Percentiles rank a stretch among this genome's conserved stretches.
Conservation (phyloP, 1,140 invertebrate species). For the Patella vulgata region DNA sequence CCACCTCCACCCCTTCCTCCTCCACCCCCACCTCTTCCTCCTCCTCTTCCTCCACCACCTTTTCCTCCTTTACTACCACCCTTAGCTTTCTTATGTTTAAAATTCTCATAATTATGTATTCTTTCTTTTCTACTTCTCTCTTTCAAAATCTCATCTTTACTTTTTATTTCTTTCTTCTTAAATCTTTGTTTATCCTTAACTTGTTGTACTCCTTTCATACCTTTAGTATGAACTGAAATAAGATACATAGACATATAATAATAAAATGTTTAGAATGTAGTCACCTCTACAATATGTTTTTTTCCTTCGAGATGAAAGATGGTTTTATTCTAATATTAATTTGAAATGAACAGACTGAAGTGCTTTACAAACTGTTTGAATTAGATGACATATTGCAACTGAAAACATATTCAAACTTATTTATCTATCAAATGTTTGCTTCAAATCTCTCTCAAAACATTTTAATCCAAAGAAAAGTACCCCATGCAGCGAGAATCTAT, state of each 20-base stretch:
- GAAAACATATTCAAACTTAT: too few species aligned
- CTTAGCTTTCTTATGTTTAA: slow-evolving; percentile 59
- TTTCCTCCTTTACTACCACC: background rate
- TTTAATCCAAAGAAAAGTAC: slow-evolving; percentile 5
- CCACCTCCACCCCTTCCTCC: too few species aligned
- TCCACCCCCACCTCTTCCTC: too few species aligned
- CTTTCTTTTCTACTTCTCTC: slow-evolving; percentile 71
- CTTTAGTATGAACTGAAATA: slow-evolving; percentile 54
- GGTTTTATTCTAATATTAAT: too few species aligned
- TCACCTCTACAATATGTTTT: background rate
- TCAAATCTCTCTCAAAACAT: too few species aligned
- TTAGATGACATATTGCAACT: background rate
- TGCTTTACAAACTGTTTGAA: background rate
- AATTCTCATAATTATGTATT: slow-evolving; percentile 64
- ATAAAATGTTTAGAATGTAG: background rate
- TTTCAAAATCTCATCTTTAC: slow-evolving; percentile 78
- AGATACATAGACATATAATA: slow-evolving; percentile 9
- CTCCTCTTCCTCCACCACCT: too few species aligned
- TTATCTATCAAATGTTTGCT: too few species aligned
- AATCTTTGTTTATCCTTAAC: slow-evolving; percentile 41
- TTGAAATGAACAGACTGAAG: too few species aligned
- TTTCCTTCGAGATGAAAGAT: background rate
- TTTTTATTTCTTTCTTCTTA: slow-evolving; percentile 71
- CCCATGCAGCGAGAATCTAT: background rate
- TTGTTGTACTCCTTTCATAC: slow-evolving; percentile 63